phyloP scores from a whole-genome alignment of 2,113 vertebrate species.

The Aptenodytes patagonicus region DNA sequence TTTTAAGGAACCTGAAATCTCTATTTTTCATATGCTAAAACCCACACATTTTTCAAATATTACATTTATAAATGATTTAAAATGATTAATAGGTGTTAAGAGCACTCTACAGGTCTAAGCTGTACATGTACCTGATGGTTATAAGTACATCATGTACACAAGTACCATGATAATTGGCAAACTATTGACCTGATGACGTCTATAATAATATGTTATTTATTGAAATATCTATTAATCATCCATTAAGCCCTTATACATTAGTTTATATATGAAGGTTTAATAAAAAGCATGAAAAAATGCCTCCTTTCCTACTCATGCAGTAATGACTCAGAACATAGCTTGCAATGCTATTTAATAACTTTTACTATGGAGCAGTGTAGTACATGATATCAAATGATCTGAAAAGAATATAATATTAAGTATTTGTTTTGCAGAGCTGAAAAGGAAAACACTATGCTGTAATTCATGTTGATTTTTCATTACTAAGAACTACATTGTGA shows the following conservation, averaged over 20 bases:
- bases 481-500: background rate
- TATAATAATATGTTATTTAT: background rate
- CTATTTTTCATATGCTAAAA: background rate
- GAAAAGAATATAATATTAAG: background rate
- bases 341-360: background rate
- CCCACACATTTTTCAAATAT: rapidly evolving
- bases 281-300: background rate
- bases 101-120: background rate
- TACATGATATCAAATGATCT: background rate
- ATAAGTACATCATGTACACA: background rate
- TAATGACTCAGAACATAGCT: background rate
- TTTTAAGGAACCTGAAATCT: background rate
- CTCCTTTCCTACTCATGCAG: background rate
- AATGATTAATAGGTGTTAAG: background rate
- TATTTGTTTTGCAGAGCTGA: background rate
- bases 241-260: background rate
- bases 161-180: background rate
- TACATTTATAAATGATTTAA: background rate
- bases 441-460: background rate
- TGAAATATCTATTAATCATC: background rate
- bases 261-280: background rate
- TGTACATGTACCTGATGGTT: background rate
- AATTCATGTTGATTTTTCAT: background rate
- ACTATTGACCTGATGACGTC: background rate
- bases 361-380: background rate